Evolutionary conservation across 2,888 invertebrate species (phyloP).

Genomic region (Sphinx pinastri): DNA sequence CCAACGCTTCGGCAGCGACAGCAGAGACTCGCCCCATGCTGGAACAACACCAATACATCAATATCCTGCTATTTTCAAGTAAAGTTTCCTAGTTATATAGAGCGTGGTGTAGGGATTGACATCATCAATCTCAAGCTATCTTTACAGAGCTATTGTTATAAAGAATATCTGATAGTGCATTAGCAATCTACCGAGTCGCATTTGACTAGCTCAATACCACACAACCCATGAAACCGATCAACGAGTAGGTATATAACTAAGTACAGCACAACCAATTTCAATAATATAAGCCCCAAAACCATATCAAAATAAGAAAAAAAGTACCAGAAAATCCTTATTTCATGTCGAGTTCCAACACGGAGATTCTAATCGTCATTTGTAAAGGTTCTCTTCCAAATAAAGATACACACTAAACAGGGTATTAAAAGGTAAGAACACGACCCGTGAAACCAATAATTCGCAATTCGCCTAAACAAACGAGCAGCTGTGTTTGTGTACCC

Average conservation of each 20-base stretch:
- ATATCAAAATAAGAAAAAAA: too few relatives aligned
- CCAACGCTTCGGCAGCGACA: conserved; percentile 89
- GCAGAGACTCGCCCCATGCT: conserved; percentile 90
- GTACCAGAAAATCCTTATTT: background rate
- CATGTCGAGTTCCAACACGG: background rate
- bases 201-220: too few relatives aligned
- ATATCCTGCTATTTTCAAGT: background rate
- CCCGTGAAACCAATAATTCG: conserved; percentile 33
- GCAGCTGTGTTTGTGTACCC: conserved; percentile 26
- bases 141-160: too few relatives aligned
- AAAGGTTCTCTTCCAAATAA: background rate
- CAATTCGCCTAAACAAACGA: conserved; percentile 34
- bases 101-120: too few relatives aligned
- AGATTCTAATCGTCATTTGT: background rate
- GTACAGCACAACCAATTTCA: too few relatives aligned
- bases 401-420: background rate
- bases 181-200: too few relatives aligned
- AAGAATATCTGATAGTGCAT: too few relatives aligned
- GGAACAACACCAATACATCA: conserved; percentile 44
- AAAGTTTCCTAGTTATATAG: too few relatives aligned
- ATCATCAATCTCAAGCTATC: too few relatives aligned
- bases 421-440: conserved; percentile 19
- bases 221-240: too few relatives aligned
- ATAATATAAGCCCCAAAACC: too few relatives aligned
- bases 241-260: too few relatives aligned